Evolutionary conservation across 2,113 vertebrate genomes (phyloP).

Genomic region (Ailuropoda melanoleuca): DNA sequence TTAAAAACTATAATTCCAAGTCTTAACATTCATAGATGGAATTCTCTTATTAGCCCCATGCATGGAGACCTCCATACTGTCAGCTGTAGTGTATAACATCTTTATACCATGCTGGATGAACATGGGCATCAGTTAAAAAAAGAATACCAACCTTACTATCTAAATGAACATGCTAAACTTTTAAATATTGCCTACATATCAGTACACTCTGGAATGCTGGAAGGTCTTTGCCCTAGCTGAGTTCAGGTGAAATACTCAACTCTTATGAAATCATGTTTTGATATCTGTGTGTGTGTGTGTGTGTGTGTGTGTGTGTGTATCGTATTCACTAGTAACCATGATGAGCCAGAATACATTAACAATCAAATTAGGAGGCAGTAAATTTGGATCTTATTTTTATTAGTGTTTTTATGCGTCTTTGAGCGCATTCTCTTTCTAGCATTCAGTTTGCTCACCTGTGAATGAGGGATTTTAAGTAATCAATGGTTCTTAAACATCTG

Average conservation of each 20-base stretch:
- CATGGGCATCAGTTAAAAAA: background rate
- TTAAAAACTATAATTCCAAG: background rate
- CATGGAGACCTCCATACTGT: background rate
- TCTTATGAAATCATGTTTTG: background rate
- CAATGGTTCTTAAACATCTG: background rate
- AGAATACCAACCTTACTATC: background rate
- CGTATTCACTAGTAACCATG: background rate
- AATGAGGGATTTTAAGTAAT: constrained; percentile 11
- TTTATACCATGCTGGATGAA: background rate
- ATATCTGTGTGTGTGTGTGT: background rate
- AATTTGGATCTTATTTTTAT: background rate
- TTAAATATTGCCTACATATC: background rate
- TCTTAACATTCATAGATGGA: background rate
- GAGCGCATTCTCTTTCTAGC: background rate
- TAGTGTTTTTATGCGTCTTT: background rate
- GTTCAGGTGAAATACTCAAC: background rate
- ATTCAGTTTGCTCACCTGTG: constrained; percentile 11
- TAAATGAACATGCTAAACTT: constrained; percentile 10
- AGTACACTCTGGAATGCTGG: background rate
- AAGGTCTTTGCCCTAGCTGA: background rate
- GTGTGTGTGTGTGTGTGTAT: background rate
- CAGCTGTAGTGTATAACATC: background rate
- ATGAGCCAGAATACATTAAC: background rate
- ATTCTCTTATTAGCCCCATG: background rate
- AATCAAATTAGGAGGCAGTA: background rate